Conservation (phyloP, 2,113 vertebrate species). For the Urocolius indicus region DNA sequence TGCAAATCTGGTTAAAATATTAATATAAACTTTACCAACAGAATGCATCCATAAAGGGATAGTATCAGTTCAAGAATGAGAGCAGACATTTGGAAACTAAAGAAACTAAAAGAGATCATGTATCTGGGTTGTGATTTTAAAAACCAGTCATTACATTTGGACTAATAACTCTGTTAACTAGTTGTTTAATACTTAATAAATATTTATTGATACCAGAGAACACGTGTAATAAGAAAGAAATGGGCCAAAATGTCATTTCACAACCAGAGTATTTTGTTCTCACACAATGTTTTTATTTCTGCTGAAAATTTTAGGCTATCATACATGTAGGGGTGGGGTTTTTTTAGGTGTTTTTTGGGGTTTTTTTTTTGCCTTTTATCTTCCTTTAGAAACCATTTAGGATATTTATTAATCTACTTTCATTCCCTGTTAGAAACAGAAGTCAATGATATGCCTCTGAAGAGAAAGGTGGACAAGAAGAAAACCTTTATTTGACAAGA, state of each 20-base stretch:
- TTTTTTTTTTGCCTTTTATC: background rate
- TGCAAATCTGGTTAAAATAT: background rate
- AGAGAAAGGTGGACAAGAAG: background rate
- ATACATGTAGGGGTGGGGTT: accelerated
- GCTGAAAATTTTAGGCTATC: background rate
- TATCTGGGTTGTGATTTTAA: background rate
- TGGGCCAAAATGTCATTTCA: background rate
- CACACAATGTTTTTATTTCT: background rate
- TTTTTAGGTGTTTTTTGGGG: no score
- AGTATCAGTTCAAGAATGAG: background rate
- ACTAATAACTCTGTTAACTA: background rate
- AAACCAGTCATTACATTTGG: background rate
- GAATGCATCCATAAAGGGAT: background rate
- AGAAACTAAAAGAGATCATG: background rate
- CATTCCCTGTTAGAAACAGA: background rate
- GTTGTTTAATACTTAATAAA: background rate
- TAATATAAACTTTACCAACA: background rate
- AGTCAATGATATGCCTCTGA: background rate
- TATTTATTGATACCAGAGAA: background rate
- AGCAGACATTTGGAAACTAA: background rate
- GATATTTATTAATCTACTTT: background rate
- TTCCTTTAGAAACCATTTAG: background rate
- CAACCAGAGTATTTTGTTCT: background rate
- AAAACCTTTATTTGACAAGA: background rate
- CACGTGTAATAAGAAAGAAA: background rate